Evolutionary conservation across 2,113 vertebrate genomes (phyloP).

Genomic region (Riparia riparia): DNA sequence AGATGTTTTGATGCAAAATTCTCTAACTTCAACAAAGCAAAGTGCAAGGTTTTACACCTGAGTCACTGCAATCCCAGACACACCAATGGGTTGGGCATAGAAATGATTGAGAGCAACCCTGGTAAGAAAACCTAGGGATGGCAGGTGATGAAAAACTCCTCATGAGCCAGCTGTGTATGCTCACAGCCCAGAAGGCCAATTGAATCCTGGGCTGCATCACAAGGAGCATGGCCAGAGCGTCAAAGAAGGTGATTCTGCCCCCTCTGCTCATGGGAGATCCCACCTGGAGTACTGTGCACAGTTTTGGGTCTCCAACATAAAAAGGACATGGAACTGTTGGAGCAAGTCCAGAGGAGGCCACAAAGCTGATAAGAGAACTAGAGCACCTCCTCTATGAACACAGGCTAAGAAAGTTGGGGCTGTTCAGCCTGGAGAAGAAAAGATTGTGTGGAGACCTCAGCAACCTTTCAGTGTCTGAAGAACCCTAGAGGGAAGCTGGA

Average conservation of each 20-base stretch:
- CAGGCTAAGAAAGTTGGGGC: accelerated
- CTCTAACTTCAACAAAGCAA: not conserved
- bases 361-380: not conserved
- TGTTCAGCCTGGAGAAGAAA: not conserved
- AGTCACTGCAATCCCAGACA: too few species aligned
- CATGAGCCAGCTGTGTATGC: not conserved
- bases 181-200: not conserved
- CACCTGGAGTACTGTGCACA: not conserved
- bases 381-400: not conserved
- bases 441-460: not conserved
- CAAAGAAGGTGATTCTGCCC: not conserved
- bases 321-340: not conserved
- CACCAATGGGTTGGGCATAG: not conserved
- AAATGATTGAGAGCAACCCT: not conserved
- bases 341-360: not conserved
- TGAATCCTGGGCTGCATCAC: accelerated
- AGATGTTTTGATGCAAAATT: not conserved
- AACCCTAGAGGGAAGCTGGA: not conserved
- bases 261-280: not conserved
- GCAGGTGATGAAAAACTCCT: not conserved
- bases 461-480: not conserved
- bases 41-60: not conserved
- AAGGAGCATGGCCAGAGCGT: accelerated
- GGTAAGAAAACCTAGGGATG: not conserved
- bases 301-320: not conserved